Evolutionary conservation across 2,113 vertebrate species (phyloP).

Genomic region (Pygoscelis antarcticus): DNA sequence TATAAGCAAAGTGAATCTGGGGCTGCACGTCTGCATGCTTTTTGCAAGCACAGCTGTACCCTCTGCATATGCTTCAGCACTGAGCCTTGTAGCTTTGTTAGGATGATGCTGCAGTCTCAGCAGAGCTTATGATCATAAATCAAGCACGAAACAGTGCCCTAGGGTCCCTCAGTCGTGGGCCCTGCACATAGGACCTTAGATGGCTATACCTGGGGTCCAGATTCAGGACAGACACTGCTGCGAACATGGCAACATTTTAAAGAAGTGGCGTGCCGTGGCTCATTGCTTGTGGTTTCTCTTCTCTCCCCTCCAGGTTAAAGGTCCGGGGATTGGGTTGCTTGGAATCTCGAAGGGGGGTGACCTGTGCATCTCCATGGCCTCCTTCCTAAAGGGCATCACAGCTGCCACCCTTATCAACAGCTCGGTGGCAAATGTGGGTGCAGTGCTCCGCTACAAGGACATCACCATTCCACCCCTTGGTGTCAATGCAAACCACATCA

Average conservation of each 20-base stretch:
- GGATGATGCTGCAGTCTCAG: not conserved
- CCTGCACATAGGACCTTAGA: not conserved
- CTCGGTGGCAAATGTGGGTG: conserved; percentile 74
- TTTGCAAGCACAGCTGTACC: not conserved
- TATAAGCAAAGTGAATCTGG: not conserved
- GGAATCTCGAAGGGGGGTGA: conserved; percentile 86
- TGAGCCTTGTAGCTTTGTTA: not conserved
- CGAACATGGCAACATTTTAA: not conserved
- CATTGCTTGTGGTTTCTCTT: not conserved
- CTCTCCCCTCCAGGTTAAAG: conserved; percentile 70
- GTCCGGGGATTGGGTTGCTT: conserved; percentile 82
- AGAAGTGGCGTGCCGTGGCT: not conserved
- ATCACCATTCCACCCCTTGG: conserved; percentile 72
- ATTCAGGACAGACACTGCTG: not conserved
- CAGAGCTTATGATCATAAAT: not conserved
- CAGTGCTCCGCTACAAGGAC: conserved; percentile 74
- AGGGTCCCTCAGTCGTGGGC: not conserved
- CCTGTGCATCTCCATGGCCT: conserved; percentile 84
- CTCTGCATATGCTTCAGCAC: not conserved
- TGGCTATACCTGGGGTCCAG: not conserved
- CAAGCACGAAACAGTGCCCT: not conserved
- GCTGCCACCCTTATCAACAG: conserved; percentile 84
- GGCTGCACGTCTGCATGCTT: not conserved
- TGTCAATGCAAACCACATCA: not conserved
- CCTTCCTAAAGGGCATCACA: conserved; percentile 83